Evolutionary conservation across 2,888 invertebrate genomes (phyloP), one percentile per base, ranked within the genome.

Genomic region (Empis stercorea): DNA sequence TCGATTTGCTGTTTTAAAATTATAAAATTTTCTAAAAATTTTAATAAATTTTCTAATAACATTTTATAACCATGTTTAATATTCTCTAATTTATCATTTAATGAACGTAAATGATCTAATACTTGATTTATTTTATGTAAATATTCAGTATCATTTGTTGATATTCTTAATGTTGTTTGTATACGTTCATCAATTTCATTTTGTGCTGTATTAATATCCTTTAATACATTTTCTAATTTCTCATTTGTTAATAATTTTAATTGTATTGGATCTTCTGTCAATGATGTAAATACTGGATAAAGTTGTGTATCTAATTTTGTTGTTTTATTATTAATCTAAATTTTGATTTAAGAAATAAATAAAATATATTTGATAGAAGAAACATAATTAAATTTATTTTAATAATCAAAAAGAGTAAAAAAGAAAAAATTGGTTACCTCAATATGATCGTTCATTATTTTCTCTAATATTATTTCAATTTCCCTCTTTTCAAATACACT

Each of bases 51-150:
- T 61, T 83, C 80, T 44, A 84, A 63, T 43, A 88, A 67, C 16
- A 76, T 74, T 60, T 81, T 79, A 60, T 86, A 87, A 57, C 87
- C 81, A 13, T 78, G 77, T 39, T 80, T 73, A 48, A 83, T 77
- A 49, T 76, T 74, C 56, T 80, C 76, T 48, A 87, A 66, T 55
- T 79, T 76, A 50, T 78, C 76, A 59, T 79, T 78, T 45, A 84
- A 73, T 54, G 81, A 75, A 47, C 76, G 71, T 44, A 87, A 68
- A 64, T 81, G 81, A 46, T 73, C 75, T 48, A 78, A 74, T 41
- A 86, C 75, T 59, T 75, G 73, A 46, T 79, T 74, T 54, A 79
- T 76, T 60, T 71, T 71, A 49, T 73, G 67, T 51, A 72, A 64
- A 17, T 65, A 61, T 16, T 66, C 63, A 45, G 63, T 63, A 59